Evolutionary conservation across 2,888 invertebrate genomes (phyloP).

Genomic region (Eupithecia abbreviata): DNA sequence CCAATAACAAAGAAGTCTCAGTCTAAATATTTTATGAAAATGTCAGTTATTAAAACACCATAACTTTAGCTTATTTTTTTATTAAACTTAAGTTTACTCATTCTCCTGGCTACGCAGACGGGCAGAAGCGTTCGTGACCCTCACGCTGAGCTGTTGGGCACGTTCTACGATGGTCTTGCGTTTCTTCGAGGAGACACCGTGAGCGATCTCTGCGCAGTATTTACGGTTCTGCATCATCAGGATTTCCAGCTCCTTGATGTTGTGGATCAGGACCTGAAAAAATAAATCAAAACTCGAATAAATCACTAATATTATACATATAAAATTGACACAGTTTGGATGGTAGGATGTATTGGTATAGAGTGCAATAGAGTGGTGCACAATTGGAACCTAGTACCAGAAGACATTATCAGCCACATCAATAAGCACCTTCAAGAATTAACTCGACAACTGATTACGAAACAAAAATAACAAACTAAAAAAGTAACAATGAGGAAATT

Average conservation of each 20-base stretch:
- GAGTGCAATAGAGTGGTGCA: too few relatives aligned
- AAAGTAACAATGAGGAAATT: too few relatives aligned
- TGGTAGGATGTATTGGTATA: too few relatives aligned
- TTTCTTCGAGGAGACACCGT: slow-evolving; percentile 98
- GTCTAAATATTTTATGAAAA: too few relatives aligned
- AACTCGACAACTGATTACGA: too few relatives aligned
- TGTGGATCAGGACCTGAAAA: slow-evolving; percentile 78
- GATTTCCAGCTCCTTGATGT: slow-evolving; percentile 95
- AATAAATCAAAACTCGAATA: background rate
- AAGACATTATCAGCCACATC: too few relatives aligned
- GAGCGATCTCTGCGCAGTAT: slow-evolving; percentile 99
- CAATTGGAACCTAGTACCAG: too few relatives aligned
- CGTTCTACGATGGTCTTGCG: slow-evolving; percentile 98
- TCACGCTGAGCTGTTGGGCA: slow-evolving; percentile 97
- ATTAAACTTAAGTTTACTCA: slow-evolving; percentile 88
- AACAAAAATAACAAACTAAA: too few relatives aligned
- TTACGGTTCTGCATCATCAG: slow-evolving; percentile 99
- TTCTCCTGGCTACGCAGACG: slow-evolving; percentile 99
- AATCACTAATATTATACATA: too few relatives aligned
- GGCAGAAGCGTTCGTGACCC: slow-evolving; percentile 98
- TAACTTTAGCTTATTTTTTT: slow-evolving; percentile 37
- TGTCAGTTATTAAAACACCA: slow-evolving; percentile 11
- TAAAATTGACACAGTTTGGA: too few relatives aligned
- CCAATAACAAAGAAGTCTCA: too few relatives aligned
- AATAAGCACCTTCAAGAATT: too few relatives aligned